A percentile compares a stretch with the other conserved stretches of the same genome.
Evolutionary conservation across 2,888 invertebrate genomes (phyloP).

Genomic region (Agrilus mali): DNA sequence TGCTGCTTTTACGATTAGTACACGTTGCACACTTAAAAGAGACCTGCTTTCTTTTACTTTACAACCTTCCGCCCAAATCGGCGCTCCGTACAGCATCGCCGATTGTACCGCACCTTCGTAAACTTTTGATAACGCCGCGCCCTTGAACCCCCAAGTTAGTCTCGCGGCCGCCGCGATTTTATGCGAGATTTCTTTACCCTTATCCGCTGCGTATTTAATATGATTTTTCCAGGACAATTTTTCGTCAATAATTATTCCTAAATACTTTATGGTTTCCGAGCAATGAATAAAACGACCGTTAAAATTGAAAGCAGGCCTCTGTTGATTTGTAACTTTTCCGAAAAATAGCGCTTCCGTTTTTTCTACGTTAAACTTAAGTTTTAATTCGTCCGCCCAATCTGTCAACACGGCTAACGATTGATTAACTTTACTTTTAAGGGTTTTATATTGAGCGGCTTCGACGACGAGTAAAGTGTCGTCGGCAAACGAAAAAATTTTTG

Average conservation of each 20-base stretch:
- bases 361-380: constrained; percentile 5
- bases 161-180: constrained; percentile 3
- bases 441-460: neutral
- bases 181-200: no score
- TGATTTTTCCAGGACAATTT: no score
- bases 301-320: constrained; percentile 6
- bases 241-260: constrained; percentile 5
- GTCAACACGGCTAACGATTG: neutral
- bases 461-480: no score
- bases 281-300: constrained; percentile 1
- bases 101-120: constrained; percentile 8
- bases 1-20: no score
- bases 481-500: no score
- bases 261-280: constrained; percentile 4
- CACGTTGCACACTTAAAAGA: no score
- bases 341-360: constrained; percentile 8
- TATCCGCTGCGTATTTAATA: no score
- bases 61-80: no score
- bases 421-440: neutral
- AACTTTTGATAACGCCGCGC: constrained; percentile 1
- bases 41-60: no score
- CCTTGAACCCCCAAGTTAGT: constrained; percentile 4
- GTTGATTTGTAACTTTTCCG: constrained; percentile 3
- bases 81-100: no score
- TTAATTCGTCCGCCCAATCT: neutral